Evolutionary conservation across 2,797 vertebrate species (phyloP), one percentile per base, ranked within the genome.

Genomic region (Pachyuromys duprasi): DNA sequence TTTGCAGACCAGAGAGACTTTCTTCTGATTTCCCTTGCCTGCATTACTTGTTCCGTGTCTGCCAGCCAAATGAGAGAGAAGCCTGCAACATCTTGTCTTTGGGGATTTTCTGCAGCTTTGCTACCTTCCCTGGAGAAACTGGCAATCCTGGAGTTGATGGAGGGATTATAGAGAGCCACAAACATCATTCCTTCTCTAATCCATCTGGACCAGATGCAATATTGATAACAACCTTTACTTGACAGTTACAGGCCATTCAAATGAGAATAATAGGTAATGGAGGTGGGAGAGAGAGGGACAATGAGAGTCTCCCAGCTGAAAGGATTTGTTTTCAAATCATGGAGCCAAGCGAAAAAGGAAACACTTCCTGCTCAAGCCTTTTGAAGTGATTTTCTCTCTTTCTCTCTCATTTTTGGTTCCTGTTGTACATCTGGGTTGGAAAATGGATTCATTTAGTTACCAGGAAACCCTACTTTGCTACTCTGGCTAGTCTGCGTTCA

Each of bases 101-200:
- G 72, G 97, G 96, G 97, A 95, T 76, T 89, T 95, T 0, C 18
- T 78, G 96, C 92, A 62, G 96, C 97, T 98, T 97, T 94, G 84
- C 63, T 92, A 91, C 81, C 53, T 94, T 96, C 97, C 96, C 98
- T 63, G 67, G 97, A 97, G 97, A 96, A 91, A 70, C 75, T 74
- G 86, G 93, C 95, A 98, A 97, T 97, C 96, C 96, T 96, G 86
- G 97, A 98, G 98, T 97, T 83, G 94, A 97, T 97, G 95, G 49
- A 92, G 15, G 90, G 96, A 97, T 98, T 97, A 97, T 65, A 67
- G 95, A 93, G 96, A 97, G 93, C 95, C 1, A 14, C 75, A 86
- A 93, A 89, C 95, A 92, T n/a, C 81, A 96, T 84, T 79, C 89
- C 74, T 95, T 60, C 74, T 82, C 86, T 96, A 96, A 96, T 93